Evolutionary conservation across 1,140 invertebrate species (phyloP), one percentile per base, ranked within the genome.

Genomic region (Lepidurus packardi): DNA sequence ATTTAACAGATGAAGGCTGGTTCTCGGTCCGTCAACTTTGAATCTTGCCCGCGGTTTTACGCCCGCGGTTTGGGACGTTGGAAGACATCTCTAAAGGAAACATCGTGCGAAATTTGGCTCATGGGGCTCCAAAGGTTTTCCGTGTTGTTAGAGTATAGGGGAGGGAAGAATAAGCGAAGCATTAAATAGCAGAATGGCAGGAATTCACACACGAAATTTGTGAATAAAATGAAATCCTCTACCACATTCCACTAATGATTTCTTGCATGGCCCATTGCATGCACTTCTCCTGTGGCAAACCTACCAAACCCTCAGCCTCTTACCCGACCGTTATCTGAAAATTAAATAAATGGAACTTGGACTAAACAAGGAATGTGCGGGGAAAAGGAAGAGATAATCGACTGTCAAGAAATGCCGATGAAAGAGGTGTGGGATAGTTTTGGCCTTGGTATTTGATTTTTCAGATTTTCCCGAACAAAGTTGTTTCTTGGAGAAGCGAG

Each of bases 351-450:
- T 65, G 21, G 53, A 65, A 13, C 53, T 65, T 13, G 53, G 53
- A 7, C 21, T 13, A n/a, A 65, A 13, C 53, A 65, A 65, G 53
- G 53, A n/a, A 65, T 65, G 53, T 21, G 16, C 13, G 13, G 53
- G 21, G 53, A 65, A 65, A 65, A 65, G 34, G 53, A 65, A 65
- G 53, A 65, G 53, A 65, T 65, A 65, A 65, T 65, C 21, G 53
- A 65, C 53, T 65, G 53, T 65, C 53, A 65, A 65, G 53, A 65
- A 65, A 65, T 65, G 53, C 16, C 16, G 53, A 13, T 65, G 34
- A 34, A 34, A 1, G 45, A 65, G 53, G 53, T 65, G 53, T 65
- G 53, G 53, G 53, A 65, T 65, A 65, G 53, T 65, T 65, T 7
- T 13, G 53, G 53, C 21, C 16, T 65, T 16, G 53, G 53, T n/a